phyloP scores from a whole-genome alignment of 2,797 vertebrate species.

The Eulemur mongoz region DNA sequence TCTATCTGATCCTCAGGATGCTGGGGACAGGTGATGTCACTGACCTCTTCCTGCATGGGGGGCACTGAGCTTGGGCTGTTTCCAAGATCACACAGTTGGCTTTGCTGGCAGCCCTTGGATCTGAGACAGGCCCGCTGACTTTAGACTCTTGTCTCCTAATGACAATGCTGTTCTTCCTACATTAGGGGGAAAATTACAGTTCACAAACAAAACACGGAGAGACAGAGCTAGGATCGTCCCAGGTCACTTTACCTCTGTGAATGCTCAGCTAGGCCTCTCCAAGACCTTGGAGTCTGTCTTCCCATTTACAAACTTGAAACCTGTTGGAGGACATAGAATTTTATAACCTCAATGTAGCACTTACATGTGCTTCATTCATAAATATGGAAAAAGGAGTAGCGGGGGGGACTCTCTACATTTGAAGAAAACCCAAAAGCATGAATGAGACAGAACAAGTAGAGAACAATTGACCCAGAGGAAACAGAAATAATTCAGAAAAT shows the following conservation, averaged over 20 bases:
- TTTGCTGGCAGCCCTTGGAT: background rate
- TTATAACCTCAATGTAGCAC: background rate
- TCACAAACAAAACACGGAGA: background rate
- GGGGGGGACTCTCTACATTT: too few species aligned
- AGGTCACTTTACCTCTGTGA: background rate
- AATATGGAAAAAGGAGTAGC: background rate
- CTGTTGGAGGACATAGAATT: background rate
- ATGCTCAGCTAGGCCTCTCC: background rate
- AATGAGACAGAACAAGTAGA: background rate
- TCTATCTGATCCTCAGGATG: rapidly evolving
- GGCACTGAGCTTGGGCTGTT: background rate
- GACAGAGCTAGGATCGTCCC: background rate
- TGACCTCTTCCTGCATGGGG: background rate
- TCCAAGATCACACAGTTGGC: background rate
- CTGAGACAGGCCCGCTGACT: background rate
- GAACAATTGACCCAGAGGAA: background rate
- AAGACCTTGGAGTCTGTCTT: background rate
- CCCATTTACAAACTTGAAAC: background rate
- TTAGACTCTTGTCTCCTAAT: background rate
- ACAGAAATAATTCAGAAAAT: background rate
- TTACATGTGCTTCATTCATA: background rate
- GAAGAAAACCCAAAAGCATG: background rate
- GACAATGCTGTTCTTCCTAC: background rate
- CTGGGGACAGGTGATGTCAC: background rate
- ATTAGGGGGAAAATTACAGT: background rate